Conservation (phyloP, 2,797 vertebrate genomes). For the Iguana delicatissima region DNA sequence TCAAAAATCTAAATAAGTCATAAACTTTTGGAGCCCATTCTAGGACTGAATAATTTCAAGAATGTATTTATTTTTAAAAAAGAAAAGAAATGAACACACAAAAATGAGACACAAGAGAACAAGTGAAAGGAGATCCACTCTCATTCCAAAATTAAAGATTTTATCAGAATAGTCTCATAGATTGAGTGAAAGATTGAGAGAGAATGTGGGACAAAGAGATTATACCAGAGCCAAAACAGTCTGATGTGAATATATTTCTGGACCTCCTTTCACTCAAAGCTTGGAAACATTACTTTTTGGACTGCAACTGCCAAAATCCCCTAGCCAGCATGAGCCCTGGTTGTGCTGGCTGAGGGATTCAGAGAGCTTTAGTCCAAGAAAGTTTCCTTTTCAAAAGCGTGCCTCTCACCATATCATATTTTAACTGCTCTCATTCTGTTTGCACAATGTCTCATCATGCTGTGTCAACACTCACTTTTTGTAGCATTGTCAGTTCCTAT, state of each 20-base stretch:
- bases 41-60: neutral
- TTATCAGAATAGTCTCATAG: conserved; percentile 5
- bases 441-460: too few relatives aligned
- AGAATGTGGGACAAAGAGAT: neutral
- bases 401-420: neutral
- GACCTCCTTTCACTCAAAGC: neutral
- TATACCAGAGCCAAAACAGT: neutral
- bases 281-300: too few relatives aligned
- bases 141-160: conserved; percentile 13
- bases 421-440: neutral
- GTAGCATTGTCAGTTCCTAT: neutral
- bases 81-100: neutral
- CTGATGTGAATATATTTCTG: neutral
- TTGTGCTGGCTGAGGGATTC: too few relatives aligned
- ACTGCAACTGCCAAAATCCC: too few relatives aligned
- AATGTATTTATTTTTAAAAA: neutral
- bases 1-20: conserved; percentile 28
- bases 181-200: neutral
- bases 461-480: neutral
- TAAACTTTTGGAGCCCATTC: conserved; percentile 18
- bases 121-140: neutral
- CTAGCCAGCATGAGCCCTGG: too few relatives aligned
- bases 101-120: neutral
- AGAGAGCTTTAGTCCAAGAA: too few relatives aligned
- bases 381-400: too few relatives aligned